These are phyloP conservation scores for Callopanchax toddi DNA, from an alignment of 2,113 vertebrate species.

Conservation along the genomic window DNA sequence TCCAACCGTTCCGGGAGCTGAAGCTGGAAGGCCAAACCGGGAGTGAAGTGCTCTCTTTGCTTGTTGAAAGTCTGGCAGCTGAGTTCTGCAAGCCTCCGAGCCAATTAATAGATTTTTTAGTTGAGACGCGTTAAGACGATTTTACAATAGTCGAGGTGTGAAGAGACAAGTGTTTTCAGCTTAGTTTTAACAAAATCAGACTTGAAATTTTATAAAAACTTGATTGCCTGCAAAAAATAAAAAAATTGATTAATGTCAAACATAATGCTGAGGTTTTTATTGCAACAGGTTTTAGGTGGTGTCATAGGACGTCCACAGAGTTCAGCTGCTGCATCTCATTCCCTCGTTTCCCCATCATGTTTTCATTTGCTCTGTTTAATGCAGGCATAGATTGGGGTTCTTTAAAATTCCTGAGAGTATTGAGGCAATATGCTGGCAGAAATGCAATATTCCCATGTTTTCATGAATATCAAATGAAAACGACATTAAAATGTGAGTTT, in stretches of 20 bases:
- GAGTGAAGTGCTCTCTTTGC: neutral
- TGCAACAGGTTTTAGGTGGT: neutral
- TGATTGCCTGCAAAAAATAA: no score
- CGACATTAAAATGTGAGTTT: neutral
- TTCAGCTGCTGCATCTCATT: neutral
- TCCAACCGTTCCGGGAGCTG: no score
- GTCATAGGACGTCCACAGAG: neutral
- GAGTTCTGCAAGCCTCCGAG: neutral
- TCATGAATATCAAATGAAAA: constrained; percentile 1
- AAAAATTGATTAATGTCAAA: neutral
- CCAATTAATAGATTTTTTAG: neutral
- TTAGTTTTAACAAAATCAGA: no score
- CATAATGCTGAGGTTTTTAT: neutral
- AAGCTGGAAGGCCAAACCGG: neutral
- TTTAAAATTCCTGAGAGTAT: neutral
- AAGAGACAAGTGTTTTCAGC: neutral
- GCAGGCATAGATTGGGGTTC: neutral
- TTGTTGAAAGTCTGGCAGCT: neutral
- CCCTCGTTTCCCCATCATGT: neutral
- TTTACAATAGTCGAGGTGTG: neutral
- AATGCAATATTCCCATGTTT: constrained; percentile 1
- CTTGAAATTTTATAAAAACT: no score
- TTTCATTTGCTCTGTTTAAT: neutral
- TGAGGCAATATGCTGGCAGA: neutral
- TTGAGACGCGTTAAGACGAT: neutral